Percentiles rank a stretch among this genome's conserved stretches.
phyloP scores from a whole-genome alignment of 2,113 vertebrate species.

The Edolisoma coerulescens region DNA sequence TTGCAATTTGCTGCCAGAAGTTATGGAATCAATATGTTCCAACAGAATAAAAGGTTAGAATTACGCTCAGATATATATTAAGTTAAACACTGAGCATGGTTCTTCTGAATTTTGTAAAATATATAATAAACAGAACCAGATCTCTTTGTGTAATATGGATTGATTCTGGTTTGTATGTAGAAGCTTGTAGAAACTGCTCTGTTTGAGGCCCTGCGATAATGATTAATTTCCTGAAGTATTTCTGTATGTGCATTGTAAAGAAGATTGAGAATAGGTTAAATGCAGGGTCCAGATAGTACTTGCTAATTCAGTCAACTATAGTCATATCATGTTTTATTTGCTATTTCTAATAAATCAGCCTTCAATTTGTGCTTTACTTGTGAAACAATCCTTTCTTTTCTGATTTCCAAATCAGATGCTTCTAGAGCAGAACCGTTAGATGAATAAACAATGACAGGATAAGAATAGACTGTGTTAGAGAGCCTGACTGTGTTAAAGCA shows the following conservation, averaged over 20 bases:
- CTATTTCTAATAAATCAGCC: background rate
- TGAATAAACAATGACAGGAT: background rate
- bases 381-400: background rate
- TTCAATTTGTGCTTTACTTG: background rate
- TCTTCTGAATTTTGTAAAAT: background rate
- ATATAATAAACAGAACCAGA: background rate
- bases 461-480: background rate
- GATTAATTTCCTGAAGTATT: background rate
- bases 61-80: background rate
- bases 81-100: background rate
- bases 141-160: background rate
- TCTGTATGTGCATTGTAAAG: background rate
- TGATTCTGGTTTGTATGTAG: background rate
- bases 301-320: background rate
- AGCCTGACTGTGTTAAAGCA: background rate
- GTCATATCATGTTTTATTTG: background rate
- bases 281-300: background rate
- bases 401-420: background rate
- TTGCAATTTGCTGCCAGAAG: background rate
- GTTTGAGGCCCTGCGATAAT: background rate
- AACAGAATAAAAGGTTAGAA: background rate
- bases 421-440: background rate
- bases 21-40: background rate
- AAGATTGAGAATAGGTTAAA: background rate
- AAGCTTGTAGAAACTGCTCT: background rate